Base-by-base conservation (phyloP, 2,888 invertebrate species). In the Diogma glabrata region DNA sequence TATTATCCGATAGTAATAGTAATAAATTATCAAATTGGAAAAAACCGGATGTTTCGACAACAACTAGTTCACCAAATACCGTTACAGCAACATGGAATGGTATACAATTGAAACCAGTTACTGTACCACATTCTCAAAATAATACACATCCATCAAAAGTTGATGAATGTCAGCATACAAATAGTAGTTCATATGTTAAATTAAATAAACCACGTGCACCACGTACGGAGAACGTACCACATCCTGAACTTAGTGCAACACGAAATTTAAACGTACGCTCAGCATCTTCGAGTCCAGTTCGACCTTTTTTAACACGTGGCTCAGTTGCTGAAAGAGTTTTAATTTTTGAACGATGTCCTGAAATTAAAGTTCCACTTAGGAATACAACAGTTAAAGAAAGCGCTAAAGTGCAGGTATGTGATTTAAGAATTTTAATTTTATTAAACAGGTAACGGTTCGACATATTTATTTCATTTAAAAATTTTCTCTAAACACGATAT, bases 251-350 rank as follows among this genome's bases (percentile, higher is more conserved):
- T 56, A 59, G 67, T 14, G 66, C 67, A 3, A 65, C 26, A 14
- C 38, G 26, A 28, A 51, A 47, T 16, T 26, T 45, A 45, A 30
- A 30, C 19, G 40, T 55, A 63, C 66, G 22, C 8, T 46, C 46
- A 53, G 53, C 51, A 63, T 69, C 49, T 63, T 69, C 46, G 58
- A 82, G 79, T 64, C 87, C 90, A 6, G 84, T 89, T 52, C 75
- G 88, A 49, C 89, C 89, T 14, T 89, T 90, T 69, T 74, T 91
- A 50, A 89, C 90, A 38, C 78, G 91, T 53, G 92, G 91, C 20
- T 91, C 91, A 5, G 92, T 92, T 3, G 91, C 91, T 20, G 92
- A 92, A 65, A 75, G 91, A 47, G 91, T 91, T 56, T 77, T 91
- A 56, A 87, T 91, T 70, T 92, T 92, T 66, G 92, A 92, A 70